Percentiles rank a stretch among this genome's conserved stretches.
These are phyloP conservation scores for Leptoclinus maculatus DNA, from an alignment of 2,797 vertebrate species.

Conservation along the genomic window DNA sequence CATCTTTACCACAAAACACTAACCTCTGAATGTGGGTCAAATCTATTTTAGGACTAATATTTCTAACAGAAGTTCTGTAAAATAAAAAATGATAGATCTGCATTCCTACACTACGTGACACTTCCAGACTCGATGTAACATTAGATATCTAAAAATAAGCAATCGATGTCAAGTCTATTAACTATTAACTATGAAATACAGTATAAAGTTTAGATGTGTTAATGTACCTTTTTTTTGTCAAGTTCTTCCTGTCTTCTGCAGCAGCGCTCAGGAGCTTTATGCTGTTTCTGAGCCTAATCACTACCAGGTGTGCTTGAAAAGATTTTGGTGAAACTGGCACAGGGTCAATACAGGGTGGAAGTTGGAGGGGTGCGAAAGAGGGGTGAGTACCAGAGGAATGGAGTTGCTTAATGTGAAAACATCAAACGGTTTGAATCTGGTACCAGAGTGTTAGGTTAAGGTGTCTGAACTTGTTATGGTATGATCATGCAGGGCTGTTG, in stretches of 20 bases:
- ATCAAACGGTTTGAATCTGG: constrained; percentile 71
- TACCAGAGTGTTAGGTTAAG: constrained; percentile 68
- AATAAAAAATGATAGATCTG: constrained; percentile 34
- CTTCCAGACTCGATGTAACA: constrained; percentile 10
- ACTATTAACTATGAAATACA: constrained; percentile 15
- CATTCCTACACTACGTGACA: constrained; percentile 18
- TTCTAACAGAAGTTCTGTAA: constrained; percentile 7
- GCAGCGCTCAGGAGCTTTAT: constrained; percentile 65
- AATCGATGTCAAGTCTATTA: not conserved
- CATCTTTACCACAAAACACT: constrained; percentile 28
- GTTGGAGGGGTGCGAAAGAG: constrained; percentile 41
- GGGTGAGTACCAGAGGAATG: constrained; percentile 50
- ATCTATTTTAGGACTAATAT: constrained; percentile 39
- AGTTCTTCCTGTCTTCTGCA: constrained; percentile 43
- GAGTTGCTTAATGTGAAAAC: constrained; percentile 72
- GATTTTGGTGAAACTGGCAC: constrained; percentile 78
- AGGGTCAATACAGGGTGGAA: constrained; percentile 65
- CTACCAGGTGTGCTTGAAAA: constrained; percentile 83
- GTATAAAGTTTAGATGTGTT: constrained; percentile 16
- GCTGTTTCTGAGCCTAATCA: constrained; percentile 82
- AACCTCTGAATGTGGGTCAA: constrained; percentile 49
- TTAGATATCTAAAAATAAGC: not conserved
- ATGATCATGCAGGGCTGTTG: constrained; percentile 67
- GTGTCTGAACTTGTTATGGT: constrained; percentile 80
- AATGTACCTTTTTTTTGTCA: constrained; percentile 40